Evolutionary conservation across 2,797 vertebrate species (phyloP), one percentile per base, ranked within the genome.

Genomic region (Bucorvus abyssinicus): DNA sequence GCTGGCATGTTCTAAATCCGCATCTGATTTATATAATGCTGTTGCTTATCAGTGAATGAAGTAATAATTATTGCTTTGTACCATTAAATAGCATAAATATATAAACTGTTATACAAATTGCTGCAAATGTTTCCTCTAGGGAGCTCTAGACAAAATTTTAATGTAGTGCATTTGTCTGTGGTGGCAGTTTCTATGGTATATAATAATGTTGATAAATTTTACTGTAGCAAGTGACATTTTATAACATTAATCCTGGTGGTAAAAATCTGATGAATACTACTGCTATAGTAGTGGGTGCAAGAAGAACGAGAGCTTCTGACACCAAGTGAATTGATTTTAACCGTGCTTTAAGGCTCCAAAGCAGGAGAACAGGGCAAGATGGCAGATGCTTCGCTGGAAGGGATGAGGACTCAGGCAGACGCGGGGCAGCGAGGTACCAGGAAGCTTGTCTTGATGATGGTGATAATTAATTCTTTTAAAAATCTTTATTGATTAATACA

Each of bases 171-270:
- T 98, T 98, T 98, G 98, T 98, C 98, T 98, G 97, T 97, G 97
- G 96, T 98, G 98, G 98, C 98, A 98, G 98, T 98, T 98, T 98
- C 98, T 97, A 97, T 98, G 98, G 98, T 98, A 98, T 98, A 98
- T 98, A 98, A 98, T 98, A 98, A 98, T 98, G 98, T 97, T 98
- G 98, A 98, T 98, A 98, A 98, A 98, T 98, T 98, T 98, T 98
- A 97, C 98, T 95, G 96, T 97, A 97, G 97, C 96, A 91, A 98
- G 96, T 98, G 98, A 98, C 98, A 97, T 98, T 98, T 98, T 98
- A 97, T 97, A 97, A 96, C 98, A 98, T 98, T 98, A 98, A 98
- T 98, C 98, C 97, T 97, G 90, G 97, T 96, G 97, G 96, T 98
- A 96, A 97, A 97, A 97, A 93, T 95, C 94, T 96, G 91, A 97